Percentiles rank a stretch among this genome's conserved stretches.
Conservation (phyloP, 2,888 invertebrate genomes). For the Phlogophora meticulosa region DNA sequence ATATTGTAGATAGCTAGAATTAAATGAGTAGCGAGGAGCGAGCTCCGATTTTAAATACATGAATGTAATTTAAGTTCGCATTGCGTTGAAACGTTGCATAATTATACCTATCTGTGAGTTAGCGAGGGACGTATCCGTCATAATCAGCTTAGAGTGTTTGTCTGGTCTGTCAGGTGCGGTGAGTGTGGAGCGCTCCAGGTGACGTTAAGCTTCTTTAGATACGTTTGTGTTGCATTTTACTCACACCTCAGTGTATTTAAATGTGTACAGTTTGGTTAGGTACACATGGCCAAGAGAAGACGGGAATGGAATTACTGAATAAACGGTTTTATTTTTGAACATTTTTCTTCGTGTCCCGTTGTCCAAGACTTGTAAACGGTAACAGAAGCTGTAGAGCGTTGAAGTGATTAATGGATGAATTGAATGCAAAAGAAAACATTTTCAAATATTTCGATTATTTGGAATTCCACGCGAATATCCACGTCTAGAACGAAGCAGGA, state of each 20-base stretch:
- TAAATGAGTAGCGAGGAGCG: background rate
- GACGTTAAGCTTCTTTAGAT: constrained; percentile 79
- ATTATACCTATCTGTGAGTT: constrained; percentile 51
- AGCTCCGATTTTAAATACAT: constrained; percentile 25
- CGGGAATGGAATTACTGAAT: background rate
- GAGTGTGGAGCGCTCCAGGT: constrained; percentile 73
- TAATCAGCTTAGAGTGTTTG: constrained; percentile 83
- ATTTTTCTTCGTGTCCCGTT: background rate
- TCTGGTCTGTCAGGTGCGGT: constrained; percentile 73
- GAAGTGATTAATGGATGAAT: too few relatives aligned
- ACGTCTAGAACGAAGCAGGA: too few relatives aligned
- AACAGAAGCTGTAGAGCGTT: background rate
- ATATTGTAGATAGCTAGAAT: too few relatives aligned
- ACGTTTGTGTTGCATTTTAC: constrained; percentile 71
- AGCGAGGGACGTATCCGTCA: constrained; percentile 71
- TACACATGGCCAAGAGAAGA: constrained; percentile 9
- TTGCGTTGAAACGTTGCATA: constrained; percentile 33
- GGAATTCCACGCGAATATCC: too few relatives aligned
- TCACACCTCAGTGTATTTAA: constrained; percentile 59
- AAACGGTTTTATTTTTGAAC: constrained; percentile 8
- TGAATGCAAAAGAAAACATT: too few relatives aligned
- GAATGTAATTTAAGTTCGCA: constrained; percentile 37
- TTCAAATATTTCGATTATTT: too few relatives aligned
- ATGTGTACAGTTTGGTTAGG: constrained; percentile 21
- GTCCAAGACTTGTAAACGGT: background rate